Conservation (phyloP, 2,113 vertebrate genomes). For the Podilymbus podiceps region DNA sequence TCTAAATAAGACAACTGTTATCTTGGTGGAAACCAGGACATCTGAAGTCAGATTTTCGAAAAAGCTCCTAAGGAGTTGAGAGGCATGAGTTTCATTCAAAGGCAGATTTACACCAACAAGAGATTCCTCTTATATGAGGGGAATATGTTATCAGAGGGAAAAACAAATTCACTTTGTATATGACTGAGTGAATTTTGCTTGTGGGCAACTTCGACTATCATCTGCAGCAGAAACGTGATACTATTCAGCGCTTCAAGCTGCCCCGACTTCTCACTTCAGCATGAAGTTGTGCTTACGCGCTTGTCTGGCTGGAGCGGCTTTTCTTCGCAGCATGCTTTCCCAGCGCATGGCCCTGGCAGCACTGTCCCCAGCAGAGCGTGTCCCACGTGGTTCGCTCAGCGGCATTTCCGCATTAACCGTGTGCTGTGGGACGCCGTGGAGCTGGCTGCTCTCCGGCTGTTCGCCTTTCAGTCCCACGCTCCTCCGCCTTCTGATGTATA, state of each 20-base stretch:
- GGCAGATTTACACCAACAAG: background rate
- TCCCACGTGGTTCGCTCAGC: background rate
- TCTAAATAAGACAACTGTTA: background rate
- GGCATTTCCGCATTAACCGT: accelerated
- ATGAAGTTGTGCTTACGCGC: background rate
- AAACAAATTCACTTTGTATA: background rate
- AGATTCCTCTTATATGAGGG: background rate
- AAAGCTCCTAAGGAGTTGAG: background rate
- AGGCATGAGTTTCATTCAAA: background rate
- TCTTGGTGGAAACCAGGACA: background rate
- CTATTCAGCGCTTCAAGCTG: background rate
- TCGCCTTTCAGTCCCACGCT: background rate
- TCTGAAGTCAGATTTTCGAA: background rate
- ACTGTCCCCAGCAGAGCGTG: background rate
- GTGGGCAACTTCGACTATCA: background rate
- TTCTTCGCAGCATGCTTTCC: background rate
- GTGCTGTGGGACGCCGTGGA: background rate
- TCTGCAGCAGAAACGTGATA: background rate
- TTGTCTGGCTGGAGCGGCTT: background rate
- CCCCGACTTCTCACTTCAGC: background rate
- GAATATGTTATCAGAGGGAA: background rate
- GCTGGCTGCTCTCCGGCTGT: background rate
- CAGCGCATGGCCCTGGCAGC: accelerated
- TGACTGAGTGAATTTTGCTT: background rate
- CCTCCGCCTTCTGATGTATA: background rate